These are phyloP conservation scores for Sesia apiformis DNA, from an alignment of 2,888 invertebrate species.

Conservation along the genomic window DNA sequence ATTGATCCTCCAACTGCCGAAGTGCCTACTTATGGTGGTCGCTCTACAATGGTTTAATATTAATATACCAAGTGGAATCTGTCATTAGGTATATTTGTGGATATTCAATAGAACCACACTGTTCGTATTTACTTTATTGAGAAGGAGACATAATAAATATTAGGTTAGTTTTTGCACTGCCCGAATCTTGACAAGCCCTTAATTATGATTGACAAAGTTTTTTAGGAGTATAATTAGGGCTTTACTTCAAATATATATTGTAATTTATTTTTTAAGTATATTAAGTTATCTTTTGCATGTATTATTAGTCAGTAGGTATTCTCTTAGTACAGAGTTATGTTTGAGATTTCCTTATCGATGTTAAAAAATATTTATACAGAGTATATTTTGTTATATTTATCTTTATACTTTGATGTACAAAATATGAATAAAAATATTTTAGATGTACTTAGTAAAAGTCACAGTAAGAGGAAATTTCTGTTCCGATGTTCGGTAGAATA, in stretches of 20 bases:
- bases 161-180: neutral
- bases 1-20: slow-evolving; percentile 55
- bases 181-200: neutral
- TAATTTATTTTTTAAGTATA: neutral
- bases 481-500: slow-evolving; percentile 60
- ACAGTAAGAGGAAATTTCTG: slow-evolving; percentile 71
- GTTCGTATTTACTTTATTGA: too few species aligned
- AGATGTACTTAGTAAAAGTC: slow-evolving; percentile 15
- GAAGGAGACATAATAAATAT: neutral
- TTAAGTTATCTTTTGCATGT: neutral
- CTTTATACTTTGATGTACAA: slow-evolving; percentile 4
- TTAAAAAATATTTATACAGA: slow-evolving; percentile 9
- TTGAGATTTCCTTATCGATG: neutral
- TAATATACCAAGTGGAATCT: neutral
- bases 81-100: too few species aligned
- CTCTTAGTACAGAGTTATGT: neutral
- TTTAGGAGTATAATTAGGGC: neutral
- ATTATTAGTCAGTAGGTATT: neutral
- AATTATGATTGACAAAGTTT: neutral
- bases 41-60: slow-evolving; percentile 63
- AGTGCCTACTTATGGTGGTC: slow-evolving; percentile 51
- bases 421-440: slow-evolving; percentile 9
- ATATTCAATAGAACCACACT: too few species aligned
- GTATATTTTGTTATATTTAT: slow-evolving; percentile 4
- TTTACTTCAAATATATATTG: neutral